Base-by-base conservation (phyloP, 2,888 invertebrate genomes). In the Cryptosula pallasiana region DNA sequence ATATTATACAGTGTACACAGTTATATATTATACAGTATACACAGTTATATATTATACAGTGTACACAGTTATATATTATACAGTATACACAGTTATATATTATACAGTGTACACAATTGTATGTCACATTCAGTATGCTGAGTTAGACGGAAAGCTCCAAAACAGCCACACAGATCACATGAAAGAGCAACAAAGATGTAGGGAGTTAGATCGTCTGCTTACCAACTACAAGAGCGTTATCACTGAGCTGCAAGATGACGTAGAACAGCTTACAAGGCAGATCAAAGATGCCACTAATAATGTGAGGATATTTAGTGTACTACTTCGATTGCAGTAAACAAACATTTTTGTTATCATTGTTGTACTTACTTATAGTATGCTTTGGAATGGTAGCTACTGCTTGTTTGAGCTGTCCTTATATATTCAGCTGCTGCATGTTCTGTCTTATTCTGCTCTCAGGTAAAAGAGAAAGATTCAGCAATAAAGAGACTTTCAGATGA, bases 191-290 rank as follows among this genome's bases (percentile, higher is more conserved):
- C 70, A 70, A 32, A 36, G 45, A 25, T 20, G 70, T 3, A 9
- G 70, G 23, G 70, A 70, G 32, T 3, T 36, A 2, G 70, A 70
- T 25, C 75, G 77, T 57, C 79, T 80, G 71, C 76, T 82, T 34
- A 77, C 77, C 55, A 77, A 77, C 73, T 77, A 75, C 72, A 80
- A 79, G 74, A 79, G 80, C 73, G 72, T 75, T 16, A 77, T 79
- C 35, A 74, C 76, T 16, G 81, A 81, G 69, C 77, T 81, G n/a
- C 81, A 82, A 74, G 80, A 82, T 5, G 80, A 82, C 55, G 73
- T 81, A 23, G 82, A 81, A 29, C 74, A 77, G 36, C 76, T 77
- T 71, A 81, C 82, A 75, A 79, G 78, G 72, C 78, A 80, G 73
- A 75, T 78, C 27, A 77, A 78, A 29, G 82, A 82, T 1, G 71